phyloP scores from a whole-genome alignment of 1,140 invertebrate genomes.

The Hyphantria cunea region DNA sequence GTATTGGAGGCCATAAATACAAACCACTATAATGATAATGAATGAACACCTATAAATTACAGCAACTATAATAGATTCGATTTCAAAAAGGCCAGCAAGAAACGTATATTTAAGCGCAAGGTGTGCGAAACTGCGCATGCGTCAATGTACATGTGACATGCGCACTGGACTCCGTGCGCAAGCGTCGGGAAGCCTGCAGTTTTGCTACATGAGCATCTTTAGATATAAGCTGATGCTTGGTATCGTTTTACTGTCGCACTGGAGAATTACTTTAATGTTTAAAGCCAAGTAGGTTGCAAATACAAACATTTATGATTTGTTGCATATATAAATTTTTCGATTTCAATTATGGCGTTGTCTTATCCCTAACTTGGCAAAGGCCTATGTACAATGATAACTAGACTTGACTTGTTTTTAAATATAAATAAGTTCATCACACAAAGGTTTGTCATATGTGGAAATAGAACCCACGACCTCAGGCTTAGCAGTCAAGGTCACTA shows the following conservation, averaged over 20 bases:
- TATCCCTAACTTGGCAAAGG: too few relatives aligned
- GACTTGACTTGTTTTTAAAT: too few relatives aligned
- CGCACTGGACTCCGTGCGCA: constrained; percentile 12
- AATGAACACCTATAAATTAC: constrained; percentile 4
- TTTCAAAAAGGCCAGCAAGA: constrained; percentile 16
- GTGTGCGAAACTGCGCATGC: constrained; percentile 31
- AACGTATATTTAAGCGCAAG: constrained; percentile 33
- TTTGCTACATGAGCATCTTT: constrained; percentile 10
- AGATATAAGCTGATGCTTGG: constrained; percentile 9
- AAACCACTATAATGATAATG: not conserved
- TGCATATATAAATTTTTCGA: too few relatives aligned
- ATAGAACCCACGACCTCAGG: too few relatives aligned
- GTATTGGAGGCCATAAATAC: too few relatives aligned
- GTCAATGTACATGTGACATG: constrained; percentile 20
- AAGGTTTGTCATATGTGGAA: too few relatives aligned
- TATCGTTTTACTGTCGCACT: constrained; percentile 23
- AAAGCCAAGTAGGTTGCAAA: constrained; percentile 3
- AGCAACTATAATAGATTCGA: constrained; percentile 13
- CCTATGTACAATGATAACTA: too few relatives aligned
- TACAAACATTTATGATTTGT: not conserved
- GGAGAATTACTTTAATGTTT: constrained; percentile 11
- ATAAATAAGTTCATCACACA: too few relatives aligned
- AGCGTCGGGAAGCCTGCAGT: constrained; percentile 20
- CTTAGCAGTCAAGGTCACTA: too few relatives aligned
- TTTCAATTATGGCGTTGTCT: too few relatives aligned